Evolutionary conservation across 2,797 vertebrate genomes (phyloP), one percentile per base, ranked within the genome.

Genomic region (Linurgus olivaceus): DNA sequence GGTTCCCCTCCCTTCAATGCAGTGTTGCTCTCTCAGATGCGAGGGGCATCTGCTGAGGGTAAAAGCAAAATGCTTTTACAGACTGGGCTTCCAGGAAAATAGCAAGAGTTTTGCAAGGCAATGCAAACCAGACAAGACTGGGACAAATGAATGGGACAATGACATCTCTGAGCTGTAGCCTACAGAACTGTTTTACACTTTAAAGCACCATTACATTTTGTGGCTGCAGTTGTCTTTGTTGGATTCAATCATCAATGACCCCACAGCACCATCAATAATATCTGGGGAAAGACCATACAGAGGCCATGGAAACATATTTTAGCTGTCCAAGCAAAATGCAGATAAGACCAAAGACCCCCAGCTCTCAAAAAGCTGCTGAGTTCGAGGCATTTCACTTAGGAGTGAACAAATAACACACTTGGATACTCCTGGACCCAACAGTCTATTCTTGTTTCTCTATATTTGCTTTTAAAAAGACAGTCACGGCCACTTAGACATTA

Each of bases 401-500:
- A 88, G 51, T n/a, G n/a, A n/a, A n/a, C 29, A 50, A 86, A 40
- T 37, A 67, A 89, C 74, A 66, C 70, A 67, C 78, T 51, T 65
- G 78, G 61, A 61, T 67, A 86, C 35, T 70, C 51, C 83, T 37
- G 67, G 66, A 88, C 58, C 20, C 44, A 62, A 45, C 40, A 70
- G 52, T 14, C 67, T 61, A 7, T 44, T 65, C 91, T 77, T 38
- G 55, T 65, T 74, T 35, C 81, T 76, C 63, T 81, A 1, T 11
- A 48, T 73, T 84, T 70, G 59, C 72, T 90, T 84, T 89, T 38
- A 76, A 77, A 52, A 75, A 63, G 79, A 54, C 65, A 86, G 92
- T 94, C 94, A 93, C 7, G 6, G 88, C 59, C 86, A 87, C 80
- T 96, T 85, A 76, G 74, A 77, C 88, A 77, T 87, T 77, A 88